Percentiles rank a stretch among this genome's conserved stretches.
Conservation (phyloP, 1,140 invertebrate genomes). For the Tyrophagus putrescentiae region DNA sequence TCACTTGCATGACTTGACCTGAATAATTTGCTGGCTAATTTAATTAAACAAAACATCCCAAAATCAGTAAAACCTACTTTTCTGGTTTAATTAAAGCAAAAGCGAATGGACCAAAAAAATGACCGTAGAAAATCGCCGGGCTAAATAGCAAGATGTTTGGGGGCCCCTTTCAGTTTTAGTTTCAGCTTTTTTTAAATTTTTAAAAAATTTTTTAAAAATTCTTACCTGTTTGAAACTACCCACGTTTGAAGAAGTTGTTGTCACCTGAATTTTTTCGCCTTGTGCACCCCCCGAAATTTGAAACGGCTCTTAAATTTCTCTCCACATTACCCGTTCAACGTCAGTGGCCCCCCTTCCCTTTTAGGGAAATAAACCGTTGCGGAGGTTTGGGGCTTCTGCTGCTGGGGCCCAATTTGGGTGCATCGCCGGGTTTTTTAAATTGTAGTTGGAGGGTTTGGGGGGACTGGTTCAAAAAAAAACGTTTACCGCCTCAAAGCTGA, state of each 20-base stretch:
- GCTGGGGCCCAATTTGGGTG: too few relatives aligned
- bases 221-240: neutral
- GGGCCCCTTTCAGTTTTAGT: neutral
- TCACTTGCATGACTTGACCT: too few relatives aligned
- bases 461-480: neutral
- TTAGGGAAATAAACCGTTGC: too few relatives aligned
- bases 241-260: conserved; percentile 1
- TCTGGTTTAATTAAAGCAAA: too few relatives aligned
- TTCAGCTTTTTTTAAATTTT: neutral
- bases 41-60: too few relatives aligned
- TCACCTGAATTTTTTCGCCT: neutral
- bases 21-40: too few relatives aligned
- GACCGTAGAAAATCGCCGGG: too few relatives aligned
- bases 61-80: too few relatives aligned
- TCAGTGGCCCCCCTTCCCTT: too few relatives aligned
- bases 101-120: neutral
- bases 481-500: conserved; percentile 1
- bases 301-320: conserved; percentile 2
- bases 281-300: conserved; percentile 11
- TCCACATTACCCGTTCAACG: conserved; percentile 16
- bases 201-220: neutral
- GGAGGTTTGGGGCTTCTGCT: too few relatives aligned
- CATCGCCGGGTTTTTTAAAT: too few relatives aligned
- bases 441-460: too few relatives aligned
- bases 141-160: neutral